phyloP scores from a whole-genome alignment of 2,113 vertebrate species.

The Eira barbara region DNA sequence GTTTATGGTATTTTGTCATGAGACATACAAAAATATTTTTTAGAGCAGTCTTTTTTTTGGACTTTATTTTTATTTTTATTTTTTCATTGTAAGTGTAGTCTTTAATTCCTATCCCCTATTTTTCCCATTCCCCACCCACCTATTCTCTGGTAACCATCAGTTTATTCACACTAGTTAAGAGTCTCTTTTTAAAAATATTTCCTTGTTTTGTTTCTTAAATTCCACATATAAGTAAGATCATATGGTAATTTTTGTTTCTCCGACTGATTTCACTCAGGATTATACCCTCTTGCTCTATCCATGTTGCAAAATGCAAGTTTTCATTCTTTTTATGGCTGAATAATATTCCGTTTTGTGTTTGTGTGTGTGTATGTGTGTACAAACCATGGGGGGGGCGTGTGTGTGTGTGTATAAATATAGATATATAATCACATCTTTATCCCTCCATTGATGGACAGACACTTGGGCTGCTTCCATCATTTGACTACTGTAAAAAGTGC shows the following conservation, averaged over 20 bases:
- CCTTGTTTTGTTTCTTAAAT: background rate
- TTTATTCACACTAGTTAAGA: background rate
- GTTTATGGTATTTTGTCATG: constrained; percentile 19
- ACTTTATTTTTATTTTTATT: background rate
- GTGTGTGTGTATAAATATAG: too few species aligned
- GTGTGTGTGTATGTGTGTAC: too few species aligned
- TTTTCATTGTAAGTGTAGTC: background rate
- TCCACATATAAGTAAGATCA: background rate
- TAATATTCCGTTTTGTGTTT: too few species aligned
- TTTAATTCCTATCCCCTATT: background rate
- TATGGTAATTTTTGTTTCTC: background rate
- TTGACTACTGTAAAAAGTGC: too few species aligned
- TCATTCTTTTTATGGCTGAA: background rate
- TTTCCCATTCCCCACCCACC: background rate
- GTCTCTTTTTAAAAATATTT: background rate
- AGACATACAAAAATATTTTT: background rate
- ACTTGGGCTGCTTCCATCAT: too few species aligned
- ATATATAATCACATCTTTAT: too few species aligned
- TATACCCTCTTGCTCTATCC: background rate
- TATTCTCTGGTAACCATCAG: background rate
- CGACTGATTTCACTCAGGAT: background rate
- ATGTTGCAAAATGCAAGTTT: background rate
- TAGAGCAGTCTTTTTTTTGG: background rate
- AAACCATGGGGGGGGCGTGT: too few species aligned
- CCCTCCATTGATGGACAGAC: too few species aligned